Conservation (phyloP, 2,797 vertebrate species). For the Sebastes matsubarae region DNA sequence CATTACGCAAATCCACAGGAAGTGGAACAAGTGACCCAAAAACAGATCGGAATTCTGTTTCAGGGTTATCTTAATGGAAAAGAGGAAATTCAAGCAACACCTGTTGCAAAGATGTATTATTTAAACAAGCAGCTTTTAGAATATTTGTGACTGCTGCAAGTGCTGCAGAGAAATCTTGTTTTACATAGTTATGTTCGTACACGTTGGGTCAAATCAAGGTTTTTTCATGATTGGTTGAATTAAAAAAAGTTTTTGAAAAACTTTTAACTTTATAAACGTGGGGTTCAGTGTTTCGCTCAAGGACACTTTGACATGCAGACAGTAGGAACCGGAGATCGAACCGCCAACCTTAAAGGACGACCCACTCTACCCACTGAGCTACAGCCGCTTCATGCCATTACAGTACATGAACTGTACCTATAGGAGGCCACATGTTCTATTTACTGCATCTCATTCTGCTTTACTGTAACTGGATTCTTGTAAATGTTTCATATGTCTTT, state of each 20-base stretch:
- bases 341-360: too few species aligned
- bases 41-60: constrained; percentile 10
- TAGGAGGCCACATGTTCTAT: neutral
- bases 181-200: neutral
- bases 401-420: neutral
- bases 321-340: too few species aligned
- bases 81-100: neutral
- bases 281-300: too few species aligned
- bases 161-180: neutral
- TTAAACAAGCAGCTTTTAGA: neutral
- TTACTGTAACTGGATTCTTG: neutral
- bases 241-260: neutral
- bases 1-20: constrained; percentile 27
- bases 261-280: too few species aligned
- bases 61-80: neutral
- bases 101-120: neutral
- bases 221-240: neutral
- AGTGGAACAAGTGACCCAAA: constrained; percentile 14
- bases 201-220: neutral
- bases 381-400: neutral
- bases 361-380: too few species aligned
- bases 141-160: neutral
- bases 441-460: neutral
- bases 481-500: neutral
- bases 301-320: too few species aligned